phyloP scores from a whole-genome alignment of 2,797 vertebrate genomes.

The Anguilla anguilla region DNA sequence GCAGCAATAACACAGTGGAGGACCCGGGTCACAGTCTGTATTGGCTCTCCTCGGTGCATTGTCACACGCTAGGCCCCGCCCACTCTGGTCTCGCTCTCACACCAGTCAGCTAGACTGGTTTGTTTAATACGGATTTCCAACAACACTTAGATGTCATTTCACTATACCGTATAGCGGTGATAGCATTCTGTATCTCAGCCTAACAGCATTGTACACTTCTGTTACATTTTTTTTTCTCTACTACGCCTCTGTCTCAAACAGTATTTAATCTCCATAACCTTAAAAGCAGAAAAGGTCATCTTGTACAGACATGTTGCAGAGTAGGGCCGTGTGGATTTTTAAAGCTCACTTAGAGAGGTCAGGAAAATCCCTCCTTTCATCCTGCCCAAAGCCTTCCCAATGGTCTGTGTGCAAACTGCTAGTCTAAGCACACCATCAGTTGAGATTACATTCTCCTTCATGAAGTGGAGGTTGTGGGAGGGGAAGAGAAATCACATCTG shows the following conservation, averaged over 20 bases:
- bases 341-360: not conserved
- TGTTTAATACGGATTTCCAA: not conserved
- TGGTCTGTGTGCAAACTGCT: not conserved
- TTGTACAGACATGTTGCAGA: not conserved
- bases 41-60: not conserved
- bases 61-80: not conserved
- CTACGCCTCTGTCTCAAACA: not conserved
- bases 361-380: not conserved
- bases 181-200: not conserved
- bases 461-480: not conserved
- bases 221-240: not conserved
- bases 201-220: not conserved
- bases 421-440: not conserved
- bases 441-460: not conserved
- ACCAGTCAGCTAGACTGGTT: not conserved
- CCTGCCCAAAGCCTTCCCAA: not conserved
- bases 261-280: constrained; percentile 2
- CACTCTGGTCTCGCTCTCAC: not conserved
- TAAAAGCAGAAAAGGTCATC: not conserved
- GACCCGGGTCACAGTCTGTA: not conserved
- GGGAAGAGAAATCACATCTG: not conserved
- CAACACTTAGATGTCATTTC: not conserved
- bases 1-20: constrained; percentile 7
- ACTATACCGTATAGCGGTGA: not conserved
- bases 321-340: not conserved